Conservation (phyloP, 2,797 vertebrate genomes). For the Chromis chromis region DNA sequence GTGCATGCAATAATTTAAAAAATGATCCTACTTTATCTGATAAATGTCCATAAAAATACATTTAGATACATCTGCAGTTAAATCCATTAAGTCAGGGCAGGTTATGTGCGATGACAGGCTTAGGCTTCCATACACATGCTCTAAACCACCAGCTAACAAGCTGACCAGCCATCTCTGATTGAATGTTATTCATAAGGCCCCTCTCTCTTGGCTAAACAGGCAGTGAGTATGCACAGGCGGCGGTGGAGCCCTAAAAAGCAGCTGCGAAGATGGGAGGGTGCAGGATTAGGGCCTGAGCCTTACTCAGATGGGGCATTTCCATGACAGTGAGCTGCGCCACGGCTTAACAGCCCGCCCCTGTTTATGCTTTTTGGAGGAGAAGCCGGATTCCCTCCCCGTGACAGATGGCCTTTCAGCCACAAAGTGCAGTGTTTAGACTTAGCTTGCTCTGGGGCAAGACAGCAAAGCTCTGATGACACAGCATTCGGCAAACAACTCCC, state of each 20-base stretch:
- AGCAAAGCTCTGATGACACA: conserved; percentile 84
- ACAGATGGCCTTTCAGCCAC: conserved; percentile 87
- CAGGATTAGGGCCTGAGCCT: conserved; percentile 82
- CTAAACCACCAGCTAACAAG: conserved; percentile 62
- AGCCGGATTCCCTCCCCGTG: conserved; percentile 82
- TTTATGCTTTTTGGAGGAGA: conserved; percentile 86
- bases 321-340: conserved; percentile 83
- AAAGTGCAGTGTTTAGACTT: conserved; percentile 86
- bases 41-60: conserved; percentile 40
- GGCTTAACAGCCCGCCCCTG: conserved; percentile 83
- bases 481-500: conserved; percentile 82
- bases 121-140: conserved; percentile 56
- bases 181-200: conserved; percentile 73
- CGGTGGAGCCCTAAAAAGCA: conserved; percentile 78
- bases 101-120: conserved; percentile 49
- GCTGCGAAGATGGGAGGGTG: conserved; percentile 82
- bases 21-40: conserved; percentile 23
- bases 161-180: conserved; percentile 65
- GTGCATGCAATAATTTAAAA: conserved; percentile 18
- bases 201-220: conserved; percentile 63
- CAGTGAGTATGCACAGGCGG: conserved; percentile 63
- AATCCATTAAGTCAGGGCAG: conserved; percentile 51
- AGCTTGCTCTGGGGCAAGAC: conserved; percentile 81
- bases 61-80: conserved; percentile 51
- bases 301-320: conserved; percentile 85